Conservation (phyloP, 2,797 vertebrate genomes). For the Sebastes dallii region DNA sequence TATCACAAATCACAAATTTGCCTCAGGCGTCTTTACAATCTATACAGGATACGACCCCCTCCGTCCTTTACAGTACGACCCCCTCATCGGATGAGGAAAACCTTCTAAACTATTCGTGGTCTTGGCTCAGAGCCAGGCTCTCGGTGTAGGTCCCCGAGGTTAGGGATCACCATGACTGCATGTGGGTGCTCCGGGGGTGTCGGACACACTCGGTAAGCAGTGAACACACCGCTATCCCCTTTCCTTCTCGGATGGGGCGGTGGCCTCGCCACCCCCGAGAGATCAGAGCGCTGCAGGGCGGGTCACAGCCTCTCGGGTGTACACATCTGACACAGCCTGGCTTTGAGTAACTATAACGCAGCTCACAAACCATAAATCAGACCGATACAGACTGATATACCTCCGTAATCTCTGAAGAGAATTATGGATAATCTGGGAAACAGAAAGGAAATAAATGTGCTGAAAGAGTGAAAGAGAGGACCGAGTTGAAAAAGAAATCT, state of each 20-base stretch:
- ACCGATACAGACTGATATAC: constrained; percentile 5
- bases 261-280: constrained; percentile 24
- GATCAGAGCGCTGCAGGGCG: constrained; percentile 45
- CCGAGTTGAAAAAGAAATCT: constrained; percentile 26
- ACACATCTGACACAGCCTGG: constrained; percentile 33
- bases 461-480: constrained; percentile 1
- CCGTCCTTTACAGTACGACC: too few species aligned
- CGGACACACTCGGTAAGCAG: constrained; percentile 40
- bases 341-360: constrained; percentile 59
- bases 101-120: constrained; percentile 7
- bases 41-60: too few species aligned
- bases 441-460: not conserved
- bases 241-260: constrained; percentile 33
- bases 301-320: constrained; percentile 66
- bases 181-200: constrained; percentile 37
- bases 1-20: too few species aligned
- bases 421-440: not conserved
- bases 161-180: constrained; percentile 19
- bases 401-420: not conserved
- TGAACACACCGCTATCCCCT: constrained; percentile 55
- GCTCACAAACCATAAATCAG: not conserved
- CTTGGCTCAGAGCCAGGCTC: constrained; percentile 75
- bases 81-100: too few species aligned
- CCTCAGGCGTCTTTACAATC: too few species aligned
- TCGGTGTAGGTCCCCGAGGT: constrained; percentile 55